Base-by-base conservation (phyloP, 2,888 invertebrate genomes). In the Aplocera efformata region DNA sequence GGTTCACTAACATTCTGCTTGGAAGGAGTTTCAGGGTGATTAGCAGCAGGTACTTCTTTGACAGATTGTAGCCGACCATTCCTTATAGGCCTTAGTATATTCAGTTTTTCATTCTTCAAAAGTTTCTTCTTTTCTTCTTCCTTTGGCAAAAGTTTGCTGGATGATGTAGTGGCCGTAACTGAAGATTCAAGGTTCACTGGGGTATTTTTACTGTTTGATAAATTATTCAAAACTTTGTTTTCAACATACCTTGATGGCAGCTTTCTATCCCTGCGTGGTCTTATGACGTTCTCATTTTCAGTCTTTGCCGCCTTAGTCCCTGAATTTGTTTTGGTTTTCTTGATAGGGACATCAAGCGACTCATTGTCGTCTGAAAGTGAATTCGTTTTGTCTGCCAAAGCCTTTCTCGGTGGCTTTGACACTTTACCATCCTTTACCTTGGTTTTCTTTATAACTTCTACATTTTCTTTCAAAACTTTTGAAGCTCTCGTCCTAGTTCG, bases 321-420 rank as follows among this genome's bases (percentile, higher is more conserved):
- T 10, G 28, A 39, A 5, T 33, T 29, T 20, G 38, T 38, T 48
- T 65, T 67, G 40, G 48, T 53, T 2, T 20, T 43, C 28, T 48
- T 53, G 23, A 37, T 26, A 3, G 48, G 46, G 10, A 40, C 31
- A 21, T 48, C 53, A 26, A 50, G 72, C 0, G 74, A 70, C 6
- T 60, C 58, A 58, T 78, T 77, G 33, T 83, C 81, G 54, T 84
- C 85, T 1, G 84, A 84, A 7, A 80, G 74, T 0, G 85, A 84
- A 49, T 84, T 85, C 0, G 84, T 85, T 69, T 82, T 84, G 48
- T 85, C 84, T 1, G 75, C 72, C 49, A 85, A 63, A 33, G 73
- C 74, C 57, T 74, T 80, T 41, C 82, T 61, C 7, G 57, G 45
- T 1, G 56, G 40, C 48, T 73, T 79, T 1, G 51, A 36, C 7